Evolutionary conservation across 2,888 invertebrate genomes (phyloP).

Genomic region (Pinctada fucata): DNA sequence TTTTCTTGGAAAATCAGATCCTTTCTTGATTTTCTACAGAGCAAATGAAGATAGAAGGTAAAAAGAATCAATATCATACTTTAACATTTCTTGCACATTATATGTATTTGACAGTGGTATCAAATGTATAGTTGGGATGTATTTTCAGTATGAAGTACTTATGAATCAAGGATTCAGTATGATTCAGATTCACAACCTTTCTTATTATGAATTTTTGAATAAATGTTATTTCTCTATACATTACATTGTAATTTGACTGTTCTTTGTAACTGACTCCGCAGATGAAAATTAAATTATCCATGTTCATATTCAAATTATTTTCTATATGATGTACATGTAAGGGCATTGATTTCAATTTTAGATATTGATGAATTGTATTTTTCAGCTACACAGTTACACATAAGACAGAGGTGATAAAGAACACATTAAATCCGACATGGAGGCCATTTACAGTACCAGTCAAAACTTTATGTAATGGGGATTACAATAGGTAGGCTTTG

Average conservation of each 20-base stretch:
- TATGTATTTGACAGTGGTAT: too few species aligned
- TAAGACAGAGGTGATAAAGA: slow-evolving; percentile 79
- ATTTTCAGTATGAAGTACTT: too few species aligned
- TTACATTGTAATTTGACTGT: too few species aligned
- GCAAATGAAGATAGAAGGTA: slow-evolving; percentile 78
- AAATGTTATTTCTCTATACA: too few species aligned
- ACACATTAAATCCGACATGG: slow-evolving; percentile 80
- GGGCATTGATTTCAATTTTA: too few species aligned
- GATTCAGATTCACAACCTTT: background rate
- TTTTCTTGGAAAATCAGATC: slow-evolving; percentile 79
- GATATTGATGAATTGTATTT: too few species aligned
- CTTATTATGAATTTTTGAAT: too few species aligned
- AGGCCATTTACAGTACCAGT: slow-evolving; percentile 77
- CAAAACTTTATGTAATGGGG: slow-evolving; percentile 79
- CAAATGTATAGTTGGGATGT: too few species aligned
- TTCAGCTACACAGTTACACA: slow-evolving; percentile 78
- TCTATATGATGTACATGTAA: too few species aligned
- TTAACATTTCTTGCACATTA: background rate
- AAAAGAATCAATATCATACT: slow-evolving; percentile 19
- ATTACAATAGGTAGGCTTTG: slow-evolving; percentile 77
- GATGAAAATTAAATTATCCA: too few species aligned
- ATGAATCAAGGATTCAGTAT: background rate
- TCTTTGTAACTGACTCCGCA: too few species aligned
- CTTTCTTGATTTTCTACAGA: slow-evolving; percentile 77
- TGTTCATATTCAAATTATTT: too few species aligned